A percentile compares a stretch with the other conserved stretches of the same genome.
phyloP scores from a whole-genome alignment of 2,113 vertebrate genomes.

The Sprattus sprattus region DNA sequence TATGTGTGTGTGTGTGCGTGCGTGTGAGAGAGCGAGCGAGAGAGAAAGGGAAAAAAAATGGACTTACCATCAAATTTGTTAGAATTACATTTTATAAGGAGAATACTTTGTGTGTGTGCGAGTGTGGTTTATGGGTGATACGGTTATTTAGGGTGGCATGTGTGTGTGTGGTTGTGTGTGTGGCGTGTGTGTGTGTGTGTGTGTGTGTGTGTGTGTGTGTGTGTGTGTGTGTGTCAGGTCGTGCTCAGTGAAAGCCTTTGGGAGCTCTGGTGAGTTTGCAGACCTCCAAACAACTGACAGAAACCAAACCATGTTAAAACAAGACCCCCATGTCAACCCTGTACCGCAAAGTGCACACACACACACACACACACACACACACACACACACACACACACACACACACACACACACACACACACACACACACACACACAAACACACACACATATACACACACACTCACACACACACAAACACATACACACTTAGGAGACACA shows the following conservation, averaged over 20 bases:
- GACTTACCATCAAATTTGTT: background rate
- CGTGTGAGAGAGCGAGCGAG: background rate
- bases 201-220: constrained; percentile 12
- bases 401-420: background rate
- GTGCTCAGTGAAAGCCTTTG: background rate
- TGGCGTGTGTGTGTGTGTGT: constrained; percentile 5
- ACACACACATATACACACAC: background rate
- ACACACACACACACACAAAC: background rate
- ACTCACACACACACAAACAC: background rate
- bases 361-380: background rate
- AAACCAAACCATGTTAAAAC: constrained; percentile 8
- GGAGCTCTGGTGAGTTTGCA: background rate
- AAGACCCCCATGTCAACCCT: background rate
- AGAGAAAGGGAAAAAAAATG: background rate
- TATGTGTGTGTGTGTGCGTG: background rate
- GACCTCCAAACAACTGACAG: background rate
- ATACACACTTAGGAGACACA: background rate
- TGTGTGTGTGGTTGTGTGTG: background rate
- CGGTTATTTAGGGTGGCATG: background rate
- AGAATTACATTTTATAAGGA: background rate
- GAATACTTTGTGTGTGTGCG: background rate
- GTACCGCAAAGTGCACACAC: background rate
- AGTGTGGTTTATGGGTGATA: constrained; percentile 12
- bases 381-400: background rate
- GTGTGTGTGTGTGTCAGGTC: background rate